Percentiles rank a stretch among this genome's conserved stretches.
phyloP scores from a whole-genome alignment of 2,888 invertebrate species.

The Cantharis rufa region DNA sequence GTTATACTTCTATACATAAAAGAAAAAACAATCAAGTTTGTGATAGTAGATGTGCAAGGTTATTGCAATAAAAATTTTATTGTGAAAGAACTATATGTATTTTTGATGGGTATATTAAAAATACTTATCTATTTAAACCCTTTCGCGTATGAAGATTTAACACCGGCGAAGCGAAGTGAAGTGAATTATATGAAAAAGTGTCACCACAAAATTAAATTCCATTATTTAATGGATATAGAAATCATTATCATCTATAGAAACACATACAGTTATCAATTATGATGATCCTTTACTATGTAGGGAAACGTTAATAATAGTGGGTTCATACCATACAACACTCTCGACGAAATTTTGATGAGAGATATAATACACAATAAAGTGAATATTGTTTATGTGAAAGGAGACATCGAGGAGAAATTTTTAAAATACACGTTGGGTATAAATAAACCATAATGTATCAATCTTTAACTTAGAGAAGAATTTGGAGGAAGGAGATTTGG shows the following conservation, averaged over 20 bases:
- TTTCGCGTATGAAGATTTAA: not conserved
- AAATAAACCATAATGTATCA: not conserved
- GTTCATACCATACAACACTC: not conserved
- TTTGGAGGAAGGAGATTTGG: not conserved
- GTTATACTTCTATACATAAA: too few species aligned
- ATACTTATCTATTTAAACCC: not conserved
- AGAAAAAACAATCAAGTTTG: not conserved
- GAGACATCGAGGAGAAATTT: conserved; percentile 11
- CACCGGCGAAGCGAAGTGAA: not conserved
- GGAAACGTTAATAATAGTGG: too few species aligned
- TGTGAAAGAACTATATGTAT: not conserved
- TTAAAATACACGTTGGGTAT: not conserved
- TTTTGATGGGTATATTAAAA: not conserved
- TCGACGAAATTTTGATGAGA: not conserved
- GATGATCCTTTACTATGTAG: too few species aligned
- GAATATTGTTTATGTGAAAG: not conserved
- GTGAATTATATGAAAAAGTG: not conserved
- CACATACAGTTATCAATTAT: too few species aligned
- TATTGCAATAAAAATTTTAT: not conserved
- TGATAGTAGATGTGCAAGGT: not conserved
- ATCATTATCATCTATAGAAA: too few species aligned
- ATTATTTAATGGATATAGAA: too few species aligned
- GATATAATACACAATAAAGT: not conserved
- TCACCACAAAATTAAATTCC: not conserved
- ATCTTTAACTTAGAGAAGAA: not conserved